Conservation (phyloP, 2,797 vertebrate species). For the Dermochelys coriacea region DNA sequence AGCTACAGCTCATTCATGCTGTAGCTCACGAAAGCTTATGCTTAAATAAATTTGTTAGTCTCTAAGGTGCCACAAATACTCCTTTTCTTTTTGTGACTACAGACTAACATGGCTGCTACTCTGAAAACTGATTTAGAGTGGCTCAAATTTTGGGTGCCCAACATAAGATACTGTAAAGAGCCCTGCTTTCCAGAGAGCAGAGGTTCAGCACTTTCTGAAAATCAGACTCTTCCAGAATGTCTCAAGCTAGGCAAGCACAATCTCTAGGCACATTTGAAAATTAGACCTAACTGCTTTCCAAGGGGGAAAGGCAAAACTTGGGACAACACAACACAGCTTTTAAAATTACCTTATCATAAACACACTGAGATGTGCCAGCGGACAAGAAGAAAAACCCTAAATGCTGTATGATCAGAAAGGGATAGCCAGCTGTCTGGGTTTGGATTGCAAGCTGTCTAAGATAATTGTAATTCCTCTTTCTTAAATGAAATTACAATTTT, state of each 20-base stretch:
- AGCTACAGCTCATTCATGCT: too few species aligned
- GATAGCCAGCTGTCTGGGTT: neutral
- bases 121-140: neutral
- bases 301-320: neutral
- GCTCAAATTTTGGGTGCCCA: neutral
- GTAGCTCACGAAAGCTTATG: too few species aligned
- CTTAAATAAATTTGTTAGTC: too few species aligned
- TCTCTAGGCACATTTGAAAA: neutral
- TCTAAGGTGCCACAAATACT: too few species aligned
- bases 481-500: neutral
- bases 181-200: neutral
- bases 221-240: neutral
- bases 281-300: neutral
- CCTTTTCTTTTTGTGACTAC: too few species aligned
- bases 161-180: neutral
- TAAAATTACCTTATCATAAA: neutral
- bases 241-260: neutral
- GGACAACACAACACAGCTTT: neutral
- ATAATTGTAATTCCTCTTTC: neutral
- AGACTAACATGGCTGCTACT: too few species aligned
- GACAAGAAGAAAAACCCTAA: neutral
- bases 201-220: neutral
- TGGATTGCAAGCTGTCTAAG: neutral
- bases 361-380: neutral
- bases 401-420: neutral